Evolutionary conservation across 2,888 invertebrate species (phyloP).

Genomic region (Caradrina kadenii): DNA sequence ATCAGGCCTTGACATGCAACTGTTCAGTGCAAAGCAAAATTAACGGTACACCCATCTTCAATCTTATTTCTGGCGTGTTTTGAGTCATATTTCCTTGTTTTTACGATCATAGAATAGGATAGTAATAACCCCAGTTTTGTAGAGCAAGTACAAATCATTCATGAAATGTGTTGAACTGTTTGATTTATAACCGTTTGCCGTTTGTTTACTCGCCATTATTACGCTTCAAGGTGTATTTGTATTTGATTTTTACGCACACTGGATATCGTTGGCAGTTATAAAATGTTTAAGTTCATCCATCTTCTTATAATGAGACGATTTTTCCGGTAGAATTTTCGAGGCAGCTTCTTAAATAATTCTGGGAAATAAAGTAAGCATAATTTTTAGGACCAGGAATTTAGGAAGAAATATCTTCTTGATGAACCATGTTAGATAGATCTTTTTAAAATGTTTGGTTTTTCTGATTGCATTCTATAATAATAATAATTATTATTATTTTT

Average conservation of each 20-base stretch:
- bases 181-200: slow-evolving; percentile 72
- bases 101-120: slow-evolving; percentile 45
- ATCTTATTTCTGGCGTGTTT: slow-evolving; percentile 53
- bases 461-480: too few species aligned
- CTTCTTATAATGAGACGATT: slow-evolving; percentile 10
- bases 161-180: slow-evolving; percentile 77
- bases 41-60: slow-evolving; percentile 44
- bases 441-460: too few species aligned
- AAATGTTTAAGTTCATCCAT: slow-evolving; percentile 25
- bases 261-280: slow-evolving; percentile 46
- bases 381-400: too few species aligned
- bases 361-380: neutral
- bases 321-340: slow-evolving; percentile 21
- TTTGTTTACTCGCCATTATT: slow-evolving; percentile 71
- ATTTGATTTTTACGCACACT: slow-evolving; percentile 57
- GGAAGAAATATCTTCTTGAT: too few species aligned
- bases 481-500: too few species aligned
- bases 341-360: slow-evolving; percentile 8
- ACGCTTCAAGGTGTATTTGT: slow-evolving; percentile 68
- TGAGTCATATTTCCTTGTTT: slow-evolving; percentile 59
- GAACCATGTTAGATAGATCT: too few species aligned
- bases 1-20: slow-evolving; percentile 78
- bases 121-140: slow-evolving; percentile 70
- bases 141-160: slow-evolving; percentile 83
- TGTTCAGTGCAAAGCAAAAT: slow-evolving; percentile 60